Evolutionary conservation across 2,113 vertebrate species (phyloP), one percentile per base, ranked within the genome.

Genomic region (Etheostoma spectabile): DNA sequence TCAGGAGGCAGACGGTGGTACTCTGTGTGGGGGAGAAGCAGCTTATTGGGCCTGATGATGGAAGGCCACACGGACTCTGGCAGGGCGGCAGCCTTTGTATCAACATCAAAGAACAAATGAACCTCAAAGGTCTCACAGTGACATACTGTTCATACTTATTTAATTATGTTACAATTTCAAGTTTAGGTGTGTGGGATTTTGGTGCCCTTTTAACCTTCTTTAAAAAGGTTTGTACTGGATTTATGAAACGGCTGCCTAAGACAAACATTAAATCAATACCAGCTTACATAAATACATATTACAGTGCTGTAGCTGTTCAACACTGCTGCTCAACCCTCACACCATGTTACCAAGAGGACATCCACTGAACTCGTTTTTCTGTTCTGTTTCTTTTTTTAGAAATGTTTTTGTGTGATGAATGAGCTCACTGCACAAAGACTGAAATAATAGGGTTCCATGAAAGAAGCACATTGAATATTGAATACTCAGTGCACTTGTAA

Each of bases 31-130:
- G 33, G 49, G 74, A 8, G 70, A 16, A 48, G 52, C 30, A 27
- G 63, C 16, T 30, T n/a, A 78, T 24, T 79, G 82, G 46, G 22
- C 30, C 53, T 87, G 74, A 75, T 83, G 69, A 90, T 85, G 77
- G 48, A 60, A 72, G 21, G 38, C 35, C 19, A 57, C n/a, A 6
- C n/a, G 53, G 79, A 68, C 6, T 16, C 63, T 53, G 76, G 73
- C 62, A 74, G 62, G 27, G 35, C 7, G 1, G 46, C 21, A 21
- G 21, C 45, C 15, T 45, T 14, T 1, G 35, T 77, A 21, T 57
- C 62, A 24, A 59, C 55, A 73, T 33, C 18, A 61, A 49, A 46
- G 0, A 65, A 59, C 46, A 38, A 49, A 51, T 71, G 60, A 67
- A 57, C 48, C 52, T 71, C 11, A n/a, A 46, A 64, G 46, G 6